Percentiles rank a stretch among this genome's conserved stretches.
phyloP scores from a whole-genome alignment of 1,140 invertebrate genomes.

The Cyclina sinensis region DNA sequence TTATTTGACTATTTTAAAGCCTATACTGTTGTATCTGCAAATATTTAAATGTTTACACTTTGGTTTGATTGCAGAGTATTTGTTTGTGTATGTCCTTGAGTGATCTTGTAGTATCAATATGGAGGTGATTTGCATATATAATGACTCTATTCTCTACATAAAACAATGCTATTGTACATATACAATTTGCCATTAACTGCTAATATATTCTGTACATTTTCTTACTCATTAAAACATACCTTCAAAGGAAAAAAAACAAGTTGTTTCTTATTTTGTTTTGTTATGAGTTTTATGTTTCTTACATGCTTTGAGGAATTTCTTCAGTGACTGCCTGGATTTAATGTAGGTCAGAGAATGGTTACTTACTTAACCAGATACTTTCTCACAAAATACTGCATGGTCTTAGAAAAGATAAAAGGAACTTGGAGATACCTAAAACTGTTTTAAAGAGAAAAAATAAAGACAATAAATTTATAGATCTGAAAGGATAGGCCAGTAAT shows the following conservation, averaged over 20 bases:
- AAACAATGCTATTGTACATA: slow-evolving; percentile 29
- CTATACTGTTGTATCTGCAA: not conserved
- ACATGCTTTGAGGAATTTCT: too few relatives aligned
- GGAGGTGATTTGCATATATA: not conserved
- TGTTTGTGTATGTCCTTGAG: slow-evolving; percentile 1
- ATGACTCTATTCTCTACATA: not conserved
- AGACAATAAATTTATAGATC: too few relatives aligned
- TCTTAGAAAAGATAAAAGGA: too few relatives aligned
- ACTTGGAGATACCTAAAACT: too few relatives aligned
- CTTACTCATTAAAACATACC: slow-evolving; percentile 56
- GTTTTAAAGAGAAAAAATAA: too few relatives aligned
- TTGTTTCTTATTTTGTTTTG: too few relatives aligned
- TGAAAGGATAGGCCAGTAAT: too few relatives aligned
- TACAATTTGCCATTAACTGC: slow-evolving; percentile 33
- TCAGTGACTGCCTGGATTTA: too few relatives aligned
- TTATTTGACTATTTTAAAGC: not conserved
- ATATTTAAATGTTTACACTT: not conserved
- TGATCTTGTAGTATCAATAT: not conserved
- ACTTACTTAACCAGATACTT: too few relatives aligned
- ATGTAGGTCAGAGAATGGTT: too few relatives aligned
- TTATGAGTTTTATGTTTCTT: too few relatives aligned
- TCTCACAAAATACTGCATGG: too few relatives aligned
- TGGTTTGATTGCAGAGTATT: not conserved
- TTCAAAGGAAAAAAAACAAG: slow-evolving; percentile 47
- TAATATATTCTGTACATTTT: slow-evolving; percentile 52